Evolutionary conservation across 1,140 invertebrate genomes (phyloP).

Genomic region (Cyrtorhinus lividipennis): DNA sequence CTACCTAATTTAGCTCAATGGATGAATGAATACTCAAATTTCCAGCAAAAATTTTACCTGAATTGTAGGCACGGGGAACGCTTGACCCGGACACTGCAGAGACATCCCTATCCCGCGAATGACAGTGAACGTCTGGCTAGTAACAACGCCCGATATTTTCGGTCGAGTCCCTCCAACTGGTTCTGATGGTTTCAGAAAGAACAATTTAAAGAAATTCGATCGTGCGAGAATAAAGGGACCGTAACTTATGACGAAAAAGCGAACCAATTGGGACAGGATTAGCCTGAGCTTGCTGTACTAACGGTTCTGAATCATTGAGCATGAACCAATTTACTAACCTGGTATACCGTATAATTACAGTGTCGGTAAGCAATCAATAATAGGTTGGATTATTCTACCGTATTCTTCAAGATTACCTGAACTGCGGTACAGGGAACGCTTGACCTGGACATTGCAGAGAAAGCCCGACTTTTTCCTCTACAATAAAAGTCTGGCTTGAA

Average conservation of each 20-base stretch:
- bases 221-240: slow-evolving; percentile 16
- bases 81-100: slow-evolving; percentile 50
- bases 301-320: too few relatives aligned
- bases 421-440: slow-evolving; percentile 46
- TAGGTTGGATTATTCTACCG: too few relatives aligned
- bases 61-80: slow-evolving; percentile 47
- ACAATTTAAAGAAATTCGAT: too few relatives aligned
- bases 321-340: too few relatives aligned
- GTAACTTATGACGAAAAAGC: too few relatives aligned
- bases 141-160: slow-evolving; percentile 37
- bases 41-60: too few relatives aligned
- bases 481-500: neutral
- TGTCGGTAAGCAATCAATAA: too few relatives aligned
- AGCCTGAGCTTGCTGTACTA: too few relatives aligned
- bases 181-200: too few relatives aligned
- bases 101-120: slow-evolving; percentile 33
- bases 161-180: slow-evolving; percentile 38
- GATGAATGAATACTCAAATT: too few relatives aligned
- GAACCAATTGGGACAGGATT: slow-evolving; percentile 23
- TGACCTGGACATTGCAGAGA: slow-evolving; percentile 43
- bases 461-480: neutral
- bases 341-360: too few relatives aligned
- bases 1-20: too few relatives aligned
- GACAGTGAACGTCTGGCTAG: slow-evolving; percentile 28
- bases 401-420: slow-evolving; percentile 40